These are phyloP conservation scores for Hormiphora californensis DNA, from an alignment of 37 sponge, comb jelly and placozoan species.

Conservation along the genomic window DNA sequence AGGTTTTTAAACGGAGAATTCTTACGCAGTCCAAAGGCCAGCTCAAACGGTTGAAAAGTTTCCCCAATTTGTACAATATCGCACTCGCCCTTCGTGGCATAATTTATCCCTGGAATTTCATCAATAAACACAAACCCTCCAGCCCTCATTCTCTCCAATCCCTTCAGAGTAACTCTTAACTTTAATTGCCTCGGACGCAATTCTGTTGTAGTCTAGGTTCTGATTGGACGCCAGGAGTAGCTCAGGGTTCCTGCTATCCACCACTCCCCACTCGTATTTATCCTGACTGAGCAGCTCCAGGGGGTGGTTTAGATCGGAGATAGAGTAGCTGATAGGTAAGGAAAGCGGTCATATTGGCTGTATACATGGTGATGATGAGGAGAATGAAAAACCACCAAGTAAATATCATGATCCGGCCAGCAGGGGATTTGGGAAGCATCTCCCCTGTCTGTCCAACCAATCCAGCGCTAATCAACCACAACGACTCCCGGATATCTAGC, in stretches of 20 bases:
- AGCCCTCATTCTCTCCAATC: background rate
- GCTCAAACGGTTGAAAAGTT: slow-evolving; percentile 24
- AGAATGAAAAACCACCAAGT: slow-evolving; percentile 50
- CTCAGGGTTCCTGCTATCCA: background rate
- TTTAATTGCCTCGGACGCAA: background rate
- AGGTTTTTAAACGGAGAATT: slow-evolving; percentile 25
- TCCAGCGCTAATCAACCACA: slow-evolving; percentile 32
- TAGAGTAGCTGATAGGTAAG: background rate
- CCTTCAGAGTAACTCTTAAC: background rate
- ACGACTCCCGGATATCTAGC: background rate
- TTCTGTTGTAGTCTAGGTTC: slow-evolving; percentile 24
- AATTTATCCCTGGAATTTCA: slow-evolving; percentile 4
- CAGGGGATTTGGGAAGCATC: background rate
- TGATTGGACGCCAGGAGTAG: background rate
- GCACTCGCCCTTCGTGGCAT: background rate
- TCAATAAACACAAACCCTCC: slow-evolving; percentile 36
- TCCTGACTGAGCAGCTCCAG: slow-evolving; percentile 39
- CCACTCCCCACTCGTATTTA: slow-evolving; percentile 48
- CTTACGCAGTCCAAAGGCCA: slow-evolving; percentile 6
- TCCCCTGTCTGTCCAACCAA: background rate
- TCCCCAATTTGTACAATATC: background rate
- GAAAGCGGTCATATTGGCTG: slow-evolving; percentile 44
- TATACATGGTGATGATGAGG: slow-evolving; percentile 50
- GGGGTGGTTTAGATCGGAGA: background rate
- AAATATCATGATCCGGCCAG: slow-evolving; percentile 4